Evolutionary conservation across 2,113 vertebrate genomes (phyloP), one percentile per base, ranked within the genome.

Genomic region (Nipponia nippon): DNA sequence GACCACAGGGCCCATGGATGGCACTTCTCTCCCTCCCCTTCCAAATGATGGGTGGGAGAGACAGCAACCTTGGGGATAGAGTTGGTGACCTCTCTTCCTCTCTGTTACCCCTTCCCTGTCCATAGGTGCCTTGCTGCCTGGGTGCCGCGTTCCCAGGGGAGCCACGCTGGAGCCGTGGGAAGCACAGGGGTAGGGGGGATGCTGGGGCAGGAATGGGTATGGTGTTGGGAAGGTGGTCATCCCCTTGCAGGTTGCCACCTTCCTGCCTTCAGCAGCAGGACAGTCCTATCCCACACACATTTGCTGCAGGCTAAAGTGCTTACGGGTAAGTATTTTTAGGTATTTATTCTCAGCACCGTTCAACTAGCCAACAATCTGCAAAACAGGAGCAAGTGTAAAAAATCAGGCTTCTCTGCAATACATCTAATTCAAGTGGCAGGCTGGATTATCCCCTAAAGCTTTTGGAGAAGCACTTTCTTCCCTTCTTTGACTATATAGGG

Each of bases 11-110:
- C 21, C 40, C 12, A 26, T 6, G 23, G 46, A 49, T 4, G 0
- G 0, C 0, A 0, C 2, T 49, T 10, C 38, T 73, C 27, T 63
- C 27, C 26, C 15, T 50, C 25, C 19, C n/a, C 40, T 83, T 67
- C 42, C 47, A 53, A 47, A 29, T 12, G 53, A 38, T 14, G 53
- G 3, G 11, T 44, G 34, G 23, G 23, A 76, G 46, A 55, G 11
- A 34, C 34, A 84, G 15, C 13, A 50, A 6, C 23, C 9, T 62
- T n/a, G 42, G n/a, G 38, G 55, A 32, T 46, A 40, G 47, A 58
- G 34, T 1, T 63, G 22, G 13, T 52, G 58, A 72, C 5, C 16
- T 67, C 32, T 70, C 16, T 36, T 59, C 16, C 40, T 30, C 29
- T 30, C 27, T 52, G 6, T 59, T 44, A 38, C 22, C 10, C 20